phyloP scores from a whole-genome alignment of 2,888 invertebrate genomes.

The Platynereis dumerilii region DNA sequence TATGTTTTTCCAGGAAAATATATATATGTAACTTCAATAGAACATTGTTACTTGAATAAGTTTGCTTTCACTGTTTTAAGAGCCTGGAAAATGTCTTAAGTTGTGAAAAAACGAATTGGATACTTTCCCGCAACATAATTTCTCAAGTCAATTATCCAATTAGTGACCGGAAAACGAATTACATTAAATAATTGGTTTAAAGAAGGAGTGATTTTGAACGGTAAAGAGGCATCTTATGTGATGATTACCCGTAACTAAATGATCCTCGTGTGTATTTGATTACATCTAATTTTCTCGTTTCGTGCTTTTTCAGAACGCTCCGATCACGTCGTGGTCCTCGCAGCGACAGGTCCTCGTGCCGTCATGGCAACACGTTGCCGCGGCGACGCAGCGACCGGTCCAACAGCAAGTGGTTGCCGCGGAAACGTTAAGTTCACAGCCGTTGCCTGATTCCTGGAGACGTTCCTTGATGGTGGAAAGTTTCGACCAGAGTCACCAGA shows the following conservation, averaged over 20 bases:
- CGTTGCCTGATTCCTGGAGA: slow-evolving; percentile 70
- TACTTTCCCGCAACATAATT: too few relatives aligned
- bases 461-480: slow-evolving; percentile 71
- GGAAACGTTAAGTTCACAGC: slow-evolving; percentile 49
- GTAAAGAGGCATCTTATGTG: too few relatives aligned
- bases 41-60: neutral
- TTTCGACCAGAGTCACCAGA: slow-evolving; percentile 32
- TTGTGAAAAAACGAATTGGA: neutral
- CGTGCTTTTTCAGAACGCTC: slow-evolving; percentile 72
- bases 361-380: slow-evolving; percentile 77
- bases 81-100: neutral
- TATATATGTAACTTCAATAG: neutral
- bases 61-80: neutral
- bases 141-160: too few relatives aligned
- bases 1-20: neutral
- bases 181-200: too few relatives aligned
- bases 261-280: too few relatives aligned
- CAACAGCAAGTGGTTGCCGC: slow-evolving; percentile 52
- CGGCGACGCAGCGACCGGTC: slow-evolving; percentile 49
- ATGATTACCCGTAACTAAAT: too few relatives aligned
- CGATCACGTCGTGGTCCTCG: slow-evolving; percentile 75
- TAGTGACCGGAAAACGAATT: too few relatives aligned
- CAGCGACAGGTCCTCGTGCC: slow-evolving; percentile 79
- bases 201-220: too few relatives aligned
- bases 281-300: too few relatives aligned